Evolutionary conservation across 2,113 vertebrate genomes (phyloP).

Genomic region (Saguinus imperator): DNA sequence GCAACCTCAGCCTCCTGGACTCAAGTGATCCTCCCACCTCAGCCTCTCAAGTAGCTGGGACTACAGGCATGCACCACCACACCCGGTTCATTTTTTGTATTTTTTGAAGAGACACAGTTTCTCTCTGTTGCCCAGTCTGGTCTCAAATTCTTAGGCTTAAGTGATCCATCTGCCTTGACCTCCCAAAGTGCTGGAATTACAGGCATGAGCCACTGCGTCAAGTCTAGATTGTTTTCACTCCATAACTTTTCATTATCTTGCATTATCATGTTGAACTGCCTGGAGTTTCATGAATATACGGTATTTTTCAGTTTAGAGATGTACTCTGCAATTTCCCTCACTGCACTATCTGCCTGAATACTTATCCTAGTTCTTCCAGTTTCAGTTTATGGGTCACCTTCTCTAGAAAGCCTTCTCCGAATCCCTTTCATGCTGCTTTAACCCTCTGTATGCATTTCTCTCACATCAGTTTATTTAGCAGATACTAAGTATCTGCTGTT

Average conservation of each 20-base stretch:
- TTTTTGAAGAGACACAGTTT: not conserved
- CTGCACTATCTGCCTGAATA: not conserved
- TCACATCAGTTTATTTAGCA: not conserved
- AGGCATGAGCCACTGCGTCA: not conserved
- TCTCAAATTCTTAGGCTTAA: not conserved
- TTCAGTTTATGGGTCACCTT: not conserved
- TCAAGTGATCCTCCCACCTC: not conserved
- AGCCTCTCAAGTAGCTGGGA: not conserved
- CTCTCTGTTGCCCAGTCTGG: not conserved
- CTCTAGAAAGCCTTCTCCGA: not conserved
- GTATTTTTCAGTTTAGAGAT: conserved; percentile 12
- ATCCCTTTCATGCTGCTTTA: not conserved
- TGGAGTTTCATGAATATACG: not conserved
- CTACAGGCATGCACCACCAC: not conserved
- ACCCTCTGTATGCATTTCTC: not conserved
- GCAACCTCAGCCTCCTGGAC: not conserved
- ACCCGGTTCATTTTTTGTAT: not conserved
- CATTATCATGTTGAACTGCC: not conserved
- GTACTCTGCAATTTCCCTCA: not conserved
- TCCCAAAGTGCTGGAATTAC: not conserved
- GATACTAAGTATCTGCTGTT: not conserved
- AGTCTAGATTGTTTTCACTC: not conserved
- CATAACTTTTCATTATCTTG: not conserved
- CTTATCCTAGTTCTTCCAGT: not conserved
- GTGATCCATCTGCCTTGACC: not conserved